Base-by-base conservation (phyloP, 2,888 invertebrate genomes). In the Spodoptera picta region DNA sequence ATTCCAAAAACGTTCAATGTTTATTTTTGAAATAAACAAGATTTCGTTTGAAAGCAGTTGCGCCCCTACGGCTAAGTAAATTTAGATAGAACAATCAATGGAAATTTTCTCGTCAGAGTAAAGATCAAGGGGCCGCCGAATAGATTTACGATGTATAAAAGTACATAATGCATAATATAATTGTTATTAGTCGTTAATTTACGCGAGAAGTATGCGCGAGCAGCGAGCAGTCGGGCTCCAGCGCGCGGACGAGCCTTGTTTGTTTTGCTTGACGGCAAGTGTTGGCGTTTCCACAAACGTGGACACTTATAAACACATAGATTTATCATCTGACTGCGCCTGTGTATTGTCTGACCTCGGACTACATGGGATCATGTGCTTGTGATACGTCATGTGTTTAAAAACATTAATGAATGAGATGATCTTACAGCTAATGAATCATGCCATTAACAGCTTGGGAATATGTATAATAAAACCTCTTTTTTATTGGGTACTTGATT, bases 111-210 rank as follows among this genome's bases (percentile, higher is more conserved):
- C 27, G 36, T 65, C 50, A 27, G 44, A 36, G 56, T 46, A 45
- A 77, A 72, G 71, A 72, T 75, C 71, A 67, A 65, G 69, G 57
- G 59, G 65, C 63, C 58, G 44, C 57, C 51, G 59, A 59, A 71
- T 43, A 53, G 58, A 71, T 79, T 82, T 77, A 81, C 75, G 62
- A 62, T 70, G 60, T 74, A 69, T 62, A 66, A 71, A 75, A 75
- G 73, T 72, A 73, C 69, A 77, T 71, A 68, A 79, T 75, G 69
- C 69, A 71, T 69, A 70, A 69, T 76, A 73, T 74, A 74, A 77
- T 82, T 77, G 65, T 71, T 70, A 78, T 77, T 71, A 70, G 71
- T 76, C 76, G 75, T 83, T 69, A 79, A 80, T 77, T 53, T 54
- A 55, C 60, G 64, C 60, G 73, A 67, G 66, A 73, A 72, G 70